phyloP scores from a whole-genome alignment of 2,888 invertebrate species.

The Linyphia triangularis region DNA sequence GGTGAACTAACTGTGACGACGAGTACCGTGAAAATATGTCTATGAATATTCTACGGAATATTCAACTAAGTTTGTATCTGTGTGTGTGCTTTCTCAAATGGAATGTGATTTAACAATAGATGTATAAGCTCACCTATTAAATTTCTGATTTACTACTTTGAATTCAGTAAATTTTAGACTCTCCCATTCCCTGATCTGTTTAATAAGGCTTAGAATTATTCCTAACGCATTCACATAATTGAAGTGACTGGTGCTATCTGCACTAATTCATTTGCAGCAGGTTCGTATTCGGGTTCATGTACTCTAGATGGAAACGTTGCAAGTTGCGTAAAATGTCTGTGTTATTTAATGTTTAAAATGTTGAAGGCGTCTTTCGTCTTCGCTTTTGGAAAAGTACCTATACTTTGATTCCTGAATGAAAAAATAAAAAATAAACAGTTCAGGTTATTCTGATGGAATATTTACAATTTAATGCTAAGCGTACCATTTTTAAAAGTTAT shows the following conservation, averaged over 20 bases:
- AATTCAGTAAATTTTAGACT: no score
- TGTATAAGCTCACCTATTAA: no score
- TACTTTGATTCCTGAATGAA: not conserved
- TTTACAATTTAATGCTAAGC: not conserved
- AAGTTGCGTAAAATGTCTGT: no score
- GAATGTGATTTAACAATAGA: no score
- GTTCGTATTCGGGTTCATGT: constrained; percentile 29
- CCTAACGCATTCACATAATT: not conserved
- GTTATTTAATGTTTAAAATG: no score
- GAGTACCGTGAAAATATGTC: no score
- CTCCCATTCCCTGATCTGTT: not conserved
- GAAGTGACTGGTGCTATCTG: constrained; percentile 9
- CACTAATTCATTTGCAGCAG: not conserved
- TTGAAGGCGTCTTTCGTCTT: not conserved
- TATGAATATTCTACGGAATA: no score
- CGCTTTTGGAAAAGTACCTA: not conserved
- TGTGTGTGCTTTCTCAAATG: no score
- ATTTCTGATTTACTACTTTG: no score
- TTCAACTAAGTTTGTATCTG: no score
- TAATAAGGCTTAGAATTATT: not conserved
- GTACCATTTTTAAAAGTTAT: not conserved
- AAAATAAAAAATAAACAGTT: not conserved
- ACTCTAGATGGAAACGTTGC: no score
- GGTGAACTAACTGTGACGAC: no score
- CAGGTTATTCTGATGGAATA: not conserved